A percentile compares a stretch with the other conserved stretches of the same genome.
These are phyloP conservation scores for Grapholita molesta DNA, from an alignment of 1,140 invertebrate genomes.

Conservation along the genomic window DNA sequence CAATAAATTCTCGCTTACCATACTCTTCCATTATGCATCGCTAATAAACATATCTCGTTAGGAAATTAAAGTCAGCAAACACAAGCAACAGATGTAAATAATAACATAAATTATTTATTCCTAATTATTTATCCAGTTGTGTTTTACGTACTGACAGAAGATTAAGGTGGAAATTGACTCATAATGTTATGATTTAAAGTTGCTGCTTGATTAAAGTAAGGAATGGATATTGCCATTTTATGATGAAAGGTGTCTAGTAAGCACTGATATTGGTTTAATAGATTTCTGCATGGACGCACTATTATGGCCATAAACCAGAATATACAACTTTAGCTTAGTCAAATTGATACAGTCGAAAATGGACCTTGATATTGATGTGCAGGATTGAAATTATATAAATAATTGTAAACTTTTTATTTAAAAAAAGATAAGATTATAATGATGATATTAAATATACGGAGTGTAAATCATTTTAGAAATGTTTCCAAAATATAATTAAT, in stretches of 20 bases:
- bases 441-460: no score
- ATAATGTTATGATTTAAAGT: neutral
- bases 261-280: neutral
- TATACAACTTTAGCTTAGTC: slow-evolving; percentile 36
- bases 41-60: slow-evolving; percentile 24
- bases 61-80: slow-evolving; percentile 19
- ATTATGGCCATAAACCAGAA: neutral
- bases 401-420: neutral
- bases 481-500: no score
- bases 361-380: slow-evolving; percentile 30
- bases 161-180: neutral
- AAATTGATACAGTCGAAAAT: slow-evolving; percentile 29
- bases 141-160: neutral
- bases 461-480: no score
- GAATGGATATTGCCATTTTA: neutral
- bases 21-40: neutral
- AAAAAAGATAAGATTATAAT: no score
- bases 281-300: neutral
- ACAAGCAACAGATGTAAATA: slow-evolving; percentile 24
- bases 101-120: slow-evolving; percentile 19
- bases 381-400: no score
- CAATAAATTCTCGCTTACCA: slow-evolving; percentile 14
- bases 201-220: neutral
- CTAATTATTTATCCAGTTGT: slow-evolving; percentile 23
- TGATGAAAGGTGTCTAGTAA: neutral